Base-by-base conservation (phyloP, 2,113 vertebrate species). In the Pelobates fuscus region DNA sequence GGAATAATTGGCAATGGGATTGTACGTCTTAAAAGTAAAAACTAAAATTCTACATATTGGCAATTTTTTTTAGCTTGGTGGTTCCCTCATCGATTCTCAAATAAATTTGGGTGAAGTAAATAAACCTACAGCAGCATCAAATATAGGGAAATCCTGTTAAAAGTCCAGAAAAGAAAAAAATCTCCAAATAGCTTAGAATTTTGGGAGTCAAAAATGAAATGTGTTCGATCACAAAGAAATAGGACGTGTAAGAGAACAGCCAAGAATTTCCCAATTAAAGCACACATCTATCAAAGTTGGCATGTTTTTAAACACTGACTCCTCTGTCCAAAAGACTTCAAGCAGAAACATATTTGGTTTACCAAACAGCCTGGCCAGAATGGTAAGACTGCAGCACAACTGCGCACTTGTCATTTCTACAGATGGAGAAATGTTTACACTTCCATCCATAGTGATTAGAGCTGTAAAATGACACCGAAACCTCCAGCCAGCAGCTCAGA, bases 261-360 rank as follows among this genome's bases (percentile, higher is more conserved):
- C 72, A 76, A 76, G 72, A 67, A 67, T 67, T 60, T 25, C 64
- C 64, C 72, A 76, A 76, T 76, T 76, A 76, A 76, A 76, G 64
- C 59, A 43, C 64, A 67, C 72, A 76, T 76, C 64, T 76, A 76
- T 76, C 72, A 76, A 49, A 67, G 72, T 64, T 76, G 72, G 64
- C 72, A 76, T 76, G 64, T 76, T 76, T 76, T 60, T 67, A 76
- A 76, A 67, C 64, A 67, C 32, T 18, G 20, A 52, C 44, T 67
- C 71, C 60, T 76, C 72, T 76, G 72, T 76, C 72, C 72, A 76
- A 76, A 76, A 67, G 67, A 67, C 54, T 60, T 76, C 63, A 76
- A 76, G 72, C 72, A 67, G 64, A 76, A 76, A 67, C 72, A 76
- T 76, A 76, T 76, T 76, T 76, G 72, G 72, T 67, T 67, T 67